Base-by-base conservation (phyloP, 2,113 vertebrate species). In the Gobiocypris rarus region DNA sequence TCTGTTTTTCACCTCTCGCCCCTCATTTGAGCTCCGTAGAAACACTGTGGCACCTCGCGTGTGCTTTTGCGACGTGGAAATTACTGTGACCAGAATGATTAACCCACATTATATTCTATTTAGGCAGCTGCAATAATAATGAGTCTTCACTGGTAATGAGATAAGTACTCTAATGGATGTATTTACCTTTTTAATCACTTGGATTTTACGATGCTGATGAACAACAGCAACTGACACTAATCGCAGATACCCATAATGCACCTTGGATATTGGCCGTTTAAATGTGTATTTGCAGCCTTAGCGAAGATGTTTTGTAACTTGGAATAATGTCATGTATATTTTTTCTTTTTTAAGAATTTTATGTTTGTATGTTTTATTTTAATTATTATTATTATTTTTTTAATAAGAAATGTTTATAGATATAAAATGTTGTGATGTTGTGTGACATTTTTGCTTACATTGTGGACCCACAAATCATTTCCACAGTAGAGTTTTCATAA, bases 21-120 rank as follows among this genome's bases (percentile, higher is more conserved):
- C 75, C 84, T 83, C 34, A 71, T 83, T 75, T 76, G 81, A 59
- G 34, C 61, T 45, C 69, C 19, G 80, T n/a, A 41, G 59, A 24
- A 43, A 26, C 14, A 31, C 52, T 15, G 45, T 80, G 28, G 24
- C 24, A 38, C 48, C 65, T 83, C 83, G 34, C 58, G 58, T 81
- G 24, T 65, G 43, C 28, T 65, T 78, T 74, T 65, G 79, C 31
- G 43, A 52, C 31, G 75, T 83, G 76, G 84, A 88, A 88, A 88
- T 85, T 75, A 88, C 81, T 84, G 31, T 80, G 87, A 87, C 87
- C 87, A 50, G 63, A 83, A 85, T 87, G 85, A 89, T 89, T 89
- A 89, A 89, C 87, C 85, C 85, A 81, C 85, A 89, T 87, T 89
- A 89, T 81, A 86, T 85, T 85, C 85, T 82, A 85, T 86, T 89